Conservation (phyloP, 2,888 invertebrate species). For the Lacanobia wlatinum region DNA sequence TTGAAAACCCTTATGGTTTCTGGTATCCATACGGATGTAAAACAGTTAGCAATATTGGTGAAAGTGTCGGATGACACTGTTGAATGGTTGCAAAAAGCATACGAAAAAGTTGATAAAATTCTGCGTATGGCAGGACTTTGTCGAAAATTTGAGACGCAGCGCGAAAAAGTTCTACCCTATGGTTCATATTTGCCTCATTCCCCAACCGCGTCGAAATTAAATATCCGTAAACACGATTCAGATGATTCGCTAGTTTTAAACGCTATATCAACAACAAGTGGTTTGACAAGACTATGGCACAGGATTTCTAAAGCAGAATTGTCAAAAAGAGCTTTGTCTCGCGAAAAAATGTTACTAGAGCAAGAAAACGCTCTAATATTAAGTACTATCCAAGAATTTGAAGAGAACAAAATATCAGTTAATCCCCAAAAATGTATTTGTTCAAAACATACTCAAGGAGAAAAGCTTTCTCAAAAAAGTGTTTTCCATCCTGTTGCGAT, state of each 20-base stretch:
- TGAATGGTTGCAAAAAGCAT: conserved; percentile 81
- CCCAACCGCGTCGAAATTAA: conserved; percentile 72
- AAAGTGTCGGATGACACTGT: conserved; percentile 81
- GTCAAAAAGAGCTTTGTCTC: conserved; percentile 79
- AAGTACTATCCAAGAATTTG: conserved; percentile 69
- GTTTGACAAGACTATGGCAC: conserved; percentile 85
- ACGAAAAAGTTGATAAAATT: conserved; percentile 88
- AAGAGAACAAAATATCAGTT: conserved; percentile 69
- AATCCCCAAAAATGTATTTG: conserved; percentile 76
- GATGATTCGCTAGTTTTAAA: conserved; percentile 80
- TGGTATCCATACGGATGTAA: conserved; percentile 77
- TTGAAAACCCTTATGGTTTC: conserved; percentile 77
- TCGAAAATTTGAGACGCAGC: conserved; percentile 90
- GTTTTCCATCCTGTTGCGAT: conserved; percentile 73
- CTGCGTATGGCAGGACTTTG: conserved; percentile 89
- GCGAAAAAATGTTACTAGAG: conserved; percentile 81
- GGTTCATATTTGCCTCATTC: conserved; percentile 75
- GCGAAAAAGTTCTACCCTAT: conserved; percentile 87
- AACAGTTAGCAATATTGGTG: conserved; percentile 78
- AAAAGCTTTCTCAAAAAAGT: conserved; percentile 48
- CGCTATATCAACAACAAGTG: conserved; percentile 79
- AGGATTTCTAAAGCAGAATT: conserved; percentile 84
- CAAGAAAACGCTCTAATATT: conserved; percentile 79
- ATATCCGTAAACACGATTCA: conserved; percentile 72
- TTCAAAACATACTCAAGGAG: conserved; percentile 30